These are phyloP conservation scores for Molanna angustata DNA, from an alignment of 2,888 invertebrate species.

Conservation along the genomic window DNA sequence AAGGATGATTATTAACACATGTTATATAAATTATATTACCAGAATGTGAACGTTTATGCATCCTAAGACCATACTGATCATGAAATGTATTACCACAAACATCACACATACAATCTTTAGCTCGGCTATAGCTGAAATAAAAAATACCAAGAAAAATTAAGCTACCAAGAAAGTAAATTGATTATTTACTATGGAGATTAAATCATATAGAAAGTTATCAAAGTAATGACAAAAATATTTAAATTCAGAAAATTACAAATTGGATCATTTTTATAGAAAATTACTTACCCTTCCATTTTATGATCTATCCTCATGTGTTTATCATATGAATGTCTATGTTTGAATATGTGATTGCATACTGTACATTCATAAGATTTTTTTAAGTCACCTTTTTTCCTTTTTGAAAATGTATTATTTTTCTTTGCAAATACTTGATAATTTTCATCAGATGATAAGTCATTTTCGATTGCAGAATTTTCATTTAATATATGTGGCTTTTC, in stretches of 20 bases:
- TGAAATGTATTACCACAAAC: conserved; percentile 23
- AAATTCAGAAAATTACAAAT: no score
- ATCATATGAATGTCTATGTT: conserved; percentile 7
- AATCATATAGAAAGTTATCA: no score
- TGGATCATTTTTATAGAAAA: no score
- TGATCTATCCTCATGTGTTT: conserved; percentile 24
- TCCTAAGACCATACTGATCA: conserved; percentile 23
- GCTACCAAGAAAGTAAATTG: no score
- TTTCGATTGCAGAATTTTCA: background rate
- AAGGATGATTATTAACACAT: no score
- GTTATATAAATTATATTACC: no score
- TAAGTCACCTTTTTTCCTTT: background rate
- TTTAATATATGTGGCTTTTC: background rate
- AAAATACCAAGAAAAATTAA: no score
- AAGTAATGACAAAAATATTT: no score
- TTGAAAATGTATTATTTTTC: background rate
- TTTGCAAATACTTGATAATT: background rate
- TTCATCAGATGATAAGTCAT: background rate
- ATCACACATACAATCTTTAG: conserved; percentile 25
- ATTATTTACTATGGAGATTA: no score
- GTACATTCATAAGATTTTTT: conserved; percentile 9
- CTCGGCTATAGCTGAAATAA: conserved; percentile 18
- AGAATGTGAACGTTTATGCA: conserved; percentile 25
- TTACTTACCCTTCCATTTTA: conserved; percentile 12
- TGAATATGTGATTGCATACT: conserved; percentile 15